Conservation (phyloP, 2,888 invertebrate genomes). For the Apocheima hispidaria region DNA sequence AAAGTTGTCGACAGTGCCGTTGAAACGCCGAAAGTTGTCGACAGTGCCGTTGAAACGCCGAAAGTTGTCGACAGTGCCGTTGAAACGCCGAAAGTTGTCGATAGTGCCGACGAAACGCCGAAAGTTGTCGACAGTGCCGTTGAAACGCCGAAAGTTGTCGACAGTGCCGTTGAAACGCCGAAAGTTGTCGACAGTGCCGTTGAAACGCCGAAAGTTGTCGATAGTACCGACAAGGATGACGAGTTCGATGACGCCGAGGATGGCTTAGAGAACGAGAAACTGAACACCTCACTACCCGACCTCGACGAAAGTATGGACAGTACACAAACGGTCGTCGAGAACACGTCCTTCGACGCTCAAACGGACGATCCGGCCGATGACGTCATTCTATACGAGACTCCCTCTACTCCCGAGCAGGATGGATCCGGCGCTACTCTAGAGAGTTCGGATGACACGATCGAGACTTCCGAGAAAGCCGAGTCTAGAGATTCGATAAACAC, state of each 20-base stretch:
- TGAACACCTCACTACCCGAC: conserved; percentile 64
- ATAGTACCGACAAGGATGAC: conserved; percentile 11
- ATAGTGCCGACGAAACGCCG: conserved; percentile 12
- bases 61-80: neutral
- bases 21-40: neutral
- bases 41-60: neutral
- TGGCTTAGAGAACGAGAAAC: conserved; percentile 45
- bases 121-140: neutral
- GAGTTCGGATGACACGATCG: conserved; percentile 55
- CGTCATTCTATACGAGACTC: conserved; percentile 41
- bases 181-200: neutral
- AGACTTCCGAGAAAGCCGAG: conserved; percentile 59
- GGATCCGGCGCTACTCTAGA: conserved; percentile 54
- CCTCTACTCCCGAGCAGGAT: conserved; percentile 52
- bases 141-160: neutral
- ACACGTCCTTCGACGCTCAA: conserved; percentile 62
- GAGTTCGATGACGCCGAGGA: conserved; percentile 28
- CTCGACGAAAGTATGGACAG: conserved; percentile 74
- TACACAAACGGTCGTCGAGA: conserved; percentile 74
- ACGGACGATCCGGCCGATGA: conserved; percentile 52
- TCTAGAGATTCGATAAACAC: conserved; percentile 64
- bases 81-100: neutral
- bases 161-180: neutral
- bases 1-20: neutral
- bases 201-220: too few species aligned